Base-by-base conservation (phyloP, 2,113 vertebrate species). In the Trichomycterus rosablanca region DNA sequence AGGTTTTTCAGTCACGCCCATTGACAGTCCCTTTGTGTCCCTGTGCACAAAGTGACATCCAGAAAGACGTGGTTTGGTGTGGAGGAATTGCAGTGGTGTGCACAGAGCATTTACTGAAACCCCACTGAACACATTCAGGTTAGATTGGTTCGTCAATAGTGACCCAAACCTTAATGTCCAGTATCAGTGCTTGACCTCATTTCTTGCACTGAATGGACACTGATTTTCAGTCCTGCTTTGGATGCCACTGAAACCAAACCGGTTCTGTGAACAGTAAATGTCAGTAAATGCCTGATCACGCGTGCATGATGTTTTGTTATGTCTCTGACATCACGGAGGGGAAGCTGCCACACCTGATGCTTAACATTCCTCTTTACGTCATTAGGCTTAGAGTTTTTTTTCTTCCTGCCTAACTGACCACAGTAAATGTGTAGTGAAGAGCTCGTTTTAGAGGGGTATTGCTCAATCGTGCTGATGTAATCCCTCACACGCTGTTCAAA, bases 361-460 rank as follows among this genome's bases (percentile, higher is more conserved):
- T 66, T 79, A 56, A 68, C n/a, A 78, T 75, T 71, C 72, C 12
- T 70, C 71, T 83, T 45, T 86, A 75, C 78, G 76, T 83, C 83
- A 84, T 23, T 24, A 59, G 28, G 30, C 37, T 26, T 43, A 35
- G 39, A 40, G 16, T 59, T 23, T 42, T 19, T 22, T 9, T 44
- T 19, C 24, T 44, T n/a, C n/a, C 18, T 4, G 11, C 39, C 18
- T 35, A 39, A 2, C 34, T 55, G 49, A 15, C 30, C 8, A 2
- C 35, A 26, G n/a, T 19, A 30, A 30, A 43, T 23, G 30, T 30
- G n/a, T n/a, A n/a, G n/a, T n/a, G 11, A 26, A 18, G 3, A 1
- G 11, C 24, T 18, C 11, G 15, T 26, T 1, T 23, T 32, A 20
- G 2, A 5, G 26, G 18, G 35, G 10, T 7, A 5, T 11, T 43